Evolutionary conservation across 2,888 invertebrate species (phyloP), one percentile per base, ranked within the genome.

Genomic region (Dasysyrphus tricinctus): DNA sequence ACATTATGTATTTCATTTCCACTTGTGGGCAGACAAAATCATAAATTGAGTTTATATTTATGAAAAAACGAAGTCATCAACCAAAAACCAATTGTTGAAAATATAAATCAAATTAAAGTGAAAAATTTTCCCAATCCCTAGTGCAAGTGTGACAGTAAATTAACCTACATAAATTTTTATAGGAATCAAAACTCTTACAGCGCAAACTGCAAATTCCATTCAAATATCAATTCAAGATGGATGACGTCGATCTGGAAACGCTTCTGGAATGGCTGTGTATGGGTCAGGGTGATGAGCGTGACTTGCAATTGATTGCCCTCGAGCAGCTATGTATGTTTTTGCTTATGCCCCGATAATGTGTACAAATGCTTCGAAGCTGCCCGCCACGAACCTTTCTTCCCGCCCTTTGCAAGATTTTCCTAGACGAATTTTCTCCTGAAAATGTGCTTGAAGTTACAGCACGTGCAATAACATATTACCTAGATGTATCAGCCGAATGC

Each of bases 401-500:
- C 88, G 99, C 99, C 7, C 94, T 99, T 75, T 99, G 99, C 93
- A 97, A 98, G 91, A 99, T 99, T 92, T 99, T 99, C 93, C 94
- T 99, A 90, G 99, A 99, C 93, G 99, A 99, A 92, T 96, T 97
- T 93, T 99, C 99, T 65, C 98, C 99, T 5, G 99, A 99, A 92
- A 98, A 98, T 94, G 98, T 99, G 34, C 94, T 99, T 77, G 99
- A 99, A 94, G 99, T 99, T n/a, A 99, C 99, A 59, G 99, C 99
- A 69, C 95, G 99, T 90, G 99, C 99, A 88, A 98, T 99, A 90
- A 99, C 99, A 19, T 99, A 99, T 93, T 99, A 99, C 93, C 94
- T 99, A 90, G 99, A 99, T n/a, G n/a, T n/a, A n/a, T n/a, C n/a
- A n/a, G n/a, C n/a, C n/a, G n/a, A n/a, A n/a, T n/a, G n/a, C n/a